Base-by-base conservation (phyloP, 2,797 vertebrate species). In the Botia kubotai region DNA sequence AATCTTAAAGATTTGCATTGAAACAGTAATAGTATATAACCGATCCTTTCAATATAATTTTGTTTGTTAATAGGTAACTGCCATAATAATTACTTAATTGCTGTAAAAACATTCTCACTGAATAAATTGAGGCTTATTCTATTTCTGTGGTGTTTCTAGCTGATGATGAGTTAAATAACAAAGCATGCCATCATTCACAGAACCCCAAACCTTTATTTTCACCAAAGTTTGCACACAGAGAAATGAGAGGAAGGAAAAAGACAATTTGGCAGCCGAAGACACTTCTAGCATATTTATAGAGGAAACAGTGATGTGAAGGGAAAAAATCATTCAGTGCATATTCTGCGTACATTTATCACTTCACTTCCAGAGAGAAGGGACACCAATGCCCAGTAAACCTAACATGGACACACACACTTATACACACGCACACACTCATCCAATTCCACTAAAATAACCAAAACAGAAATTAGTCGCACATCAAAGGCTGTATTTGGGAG, bases 201-300 rank as follows among this genome's bases (percentile, higher is more conserved):
- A 98, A 97, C 95, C 95, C 95, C 94, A 96, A 96, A 95, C 95
- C 94, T 97, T 98, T 97, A 97, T 98, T 78, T 78, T 98, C 93
- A 96, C 95, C 96, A 97, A 97, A 97, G 95, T 95, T 96, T 98
- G 95, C 94, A 95, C 94, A 98, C 96, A 98, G 96, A 96, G 95
- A 97, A 95, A 97, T 96, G 80, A 84, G 76, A 60, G 76, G 97
- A 96, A 90, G 86, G 89, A 87, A 82, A 89, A 94, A 94, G 96
- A 96, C 96, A 96, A 95, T 95, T 94, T 92, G 93, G 95, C 95
- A 96, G 94, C 95, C 94, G 87, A 94, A 95, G 94, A 96, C 93
- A 95, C 95, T 97, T 96, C 95, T 97, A 95, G 95, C 95, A 96
- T 90, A 89, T 91, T 82, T 73, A 39, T 39, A 68, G 74, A 80